Base-by-base conservation (phyloP, 2,888 invertebrate species). In the Toxonevra muliebris region DNA sequence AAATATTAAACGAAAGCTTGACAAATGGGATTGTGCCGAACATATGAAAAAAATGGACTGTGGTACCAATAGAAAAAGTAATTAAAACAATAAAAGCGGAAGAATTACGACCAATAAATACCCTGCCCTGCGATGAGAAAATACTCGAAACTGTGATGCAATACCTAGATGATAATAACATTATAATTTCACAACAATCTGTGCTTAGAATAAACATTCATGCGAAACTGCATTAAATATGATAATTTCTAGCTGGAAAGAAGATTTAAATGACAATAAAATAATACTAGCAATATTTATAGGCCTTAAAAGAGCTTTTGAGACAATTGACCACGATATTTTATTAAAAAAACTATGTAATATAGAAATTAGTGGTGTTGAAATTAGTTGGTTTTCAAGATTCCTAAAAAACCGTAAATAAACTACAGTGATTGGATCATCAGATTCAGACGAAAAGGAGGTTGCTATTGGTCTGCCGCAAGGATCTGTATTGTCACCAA, bases 351-450 rank as follows among this genome's bases (percentile, higher is more conserved):
- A 60, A 43, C 59, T 59, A 4, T 9, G 12, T 5, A 10, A 42
- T 8, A 42, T 17, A 19, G 60, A 43, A 43, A n/a, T 60, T 13
- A 12, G 5, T 40, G 48, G 43, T 19, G 10, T 10, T 1, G 60
- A 19, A 20, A 15, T 60, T 15, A 60, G 43, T 43, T 60, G 43
- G 60, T n/a, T 60, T 19, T 43, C n/a, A n/a, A n/a, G n/a, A n/a
- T n/a, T n/a, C n/a, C n/a, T n/a, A n/a, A 48, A 42, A 60, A 42
- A 60, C 19, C 60, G 60, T 15, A 60, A 48, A 60, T 45, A 43
- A 43, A 7, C 43, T 19, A 50, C 48, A 60, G 45, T 45, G 19
- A 48, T 60, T 43, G 60, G 19, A 43, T 43, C 48, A 7, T 19
- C 19, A 19, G 41, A 43, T 11, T 60, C 60, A 4, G 60, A 60